Evolutionary conservation across 2,888 invertebrate species (phyloP), one percentile per base, ranked within the genome.

Genomic region (Panzeria rudis): DNA sequence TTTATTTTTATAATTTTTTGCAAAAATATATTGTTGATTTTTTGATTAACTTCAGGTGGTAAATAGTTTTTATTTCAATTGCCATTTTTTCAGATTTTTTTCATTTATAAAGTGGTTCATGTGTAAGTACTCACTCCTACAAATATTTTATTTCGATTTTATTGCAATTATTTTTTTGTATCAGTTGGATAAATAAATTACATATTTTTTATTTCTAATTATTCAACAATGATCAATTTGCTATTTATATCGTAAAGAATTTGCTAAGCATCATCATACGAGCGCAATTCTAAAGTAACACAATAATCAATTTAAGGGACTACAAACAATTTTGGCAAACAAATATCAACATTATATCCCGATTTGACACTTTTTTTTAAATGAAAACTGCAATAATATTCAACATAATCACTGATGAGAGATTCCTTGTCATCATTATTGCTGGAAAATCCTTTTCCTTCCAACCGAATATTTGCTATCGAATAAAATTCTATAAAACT

Each of bases 41-140:
- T 20, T 56, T 64, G 71, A 71, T 77, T 71, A 73, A 47, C 73
- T 54, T 61, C 66, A 73, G 83, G 78, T 73, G 78, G 72, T 78
- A 78, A 72, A 35, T 17, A 56, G 56, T 64, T 47, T 56, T 1
- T 62, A 38, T 20, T 71, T 44, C 20, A 61, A 7, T 47, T 68
- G 13, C 7, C 32, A 64, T 54, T 25, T 61, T 62, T 62, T 50
- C n/a, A 13, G 3, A 11, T 11, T 41, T 68, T 9, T 15, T 47
- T 64, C 15, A 76, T 29, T 71, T 66, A 44, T 59, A 83, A 66
- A 59, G n/a, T 50, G 38, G 52, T 56, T 50, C 72, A 77, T 50
- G 52, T 66, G 83, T 15, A 62, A 52, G 17, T 41, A 44, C 23
- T 71, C 44, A 54, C 32, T 50, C 41, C 32, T 32, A 62, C 71